Percentiles rank a stretch among this genome's conserved stretches.
Evolutionary conservation across 2,113 vertebrate species (phyloP).

Genomic region (Lynx canadensis): DNA sequence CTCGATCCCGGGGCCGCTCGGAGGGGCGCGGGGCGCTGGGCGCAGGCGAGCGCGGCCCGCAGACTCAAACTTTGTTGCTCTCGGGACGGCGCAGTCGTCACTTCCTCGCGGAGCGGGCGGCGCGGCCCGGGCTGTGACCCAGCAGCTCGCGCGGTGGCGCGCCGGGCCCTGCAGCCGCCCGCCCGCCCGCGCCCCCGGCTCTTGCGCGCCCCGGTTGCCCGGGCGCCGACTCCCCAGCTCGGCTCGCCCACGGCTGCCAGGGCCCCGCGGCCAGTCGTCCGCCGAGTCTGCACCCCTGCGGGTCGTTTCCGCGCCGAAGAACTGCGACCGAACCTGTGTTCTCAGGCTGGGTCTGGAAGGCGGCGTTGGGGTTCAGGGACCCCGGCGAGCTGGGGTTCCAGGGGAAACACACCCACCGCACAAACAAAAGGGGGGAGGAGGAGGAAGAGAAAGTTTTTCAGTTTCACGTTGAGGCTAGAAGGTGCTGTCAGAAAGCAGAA

Average conservation of each 20-base stretch:
- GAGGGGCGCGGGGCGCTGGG: neutral
- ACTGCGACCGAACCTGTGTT: neutral
- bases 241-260: neutral
- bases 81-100: constrained; percentile 87
- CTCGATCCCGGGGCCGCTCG: neutral
- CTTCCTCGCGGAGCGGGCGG: constrained; percentile 85
- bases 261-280: too few relatives aligned
- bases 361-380: neutral
- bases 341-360: neutral
- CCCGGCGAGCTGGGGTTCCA: neutral
- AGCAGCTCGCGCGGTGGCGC: constrained; percentile 79
- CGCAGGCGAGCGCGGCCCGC: constrained; percentile 31
- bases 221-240: neutral
- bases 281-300: neutral
- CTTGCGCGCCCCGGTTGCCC: neutral
- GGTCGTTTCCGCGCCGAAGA: neutral
- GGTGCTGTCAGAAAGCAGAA: neutral
- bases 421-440: neutral
- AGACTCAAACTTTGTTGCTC: constrained; percentile 85
- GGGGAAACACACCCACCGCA: neutral
- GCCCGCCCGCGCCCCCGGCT: neutral
- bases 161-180: constrained; percentile 42
- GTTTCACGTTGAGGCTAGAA: neutral
- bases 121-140: constrained; percentile 76
- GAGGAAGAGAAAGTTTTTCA: constrained; percentile 10